Base-by-base conservation (phyloP, 1,140 invertebrate species). In the Muscidifurax raptorellus region DNA sequence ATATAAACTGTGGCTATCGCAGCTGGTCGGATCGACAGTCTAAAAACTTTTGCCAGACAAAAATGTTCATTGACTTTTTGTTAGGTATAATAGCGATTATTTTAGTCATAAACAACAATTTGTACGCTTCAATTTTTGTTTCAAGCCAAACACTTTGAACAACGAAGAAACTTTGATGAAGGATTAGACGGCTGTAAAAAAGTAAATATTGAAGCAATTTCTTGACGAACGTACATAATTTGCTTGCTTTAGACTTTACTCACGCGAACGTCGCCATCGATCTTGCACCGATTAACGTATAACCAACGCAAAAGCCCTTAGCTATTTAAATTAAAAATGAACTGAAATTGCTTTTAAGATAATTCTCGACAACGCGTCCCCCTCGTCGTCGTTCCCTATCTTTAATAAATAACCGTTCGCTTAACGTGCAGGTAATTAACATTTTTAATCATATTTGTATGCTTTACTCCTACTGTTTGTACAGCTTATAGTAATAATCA, bases 321-420 rank as follows among this genome's bases (percentile, higher is more conserved):
- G 52, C 15, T 75, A 52, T 83, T 83, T 69, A 83, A 83, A 76
- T 83, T 76, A 83, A 83, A 83, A 77, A 77, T 67, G 59, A 76
- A 40, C 52, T 76, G 36, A 83, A 83, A 83, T 83, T 83, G 25
- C 81, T 83, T 83, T 77, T 77, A 44, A 82, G 80, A 82, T 82
- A 82, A 75, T 82, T 80, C 44, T 80, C 44, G 72, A 27, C 74
- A n/a, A 47, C 59, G 59, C 18, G 25, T 27, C 22, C 52, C 22
- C 52, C n/a, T n/a, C n/a, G n/a, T 59, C 52, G 22, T 59, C 52
- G 52, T 18, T 40, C 22, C 22, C 18, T 64, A 75, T 64, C 52
- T 82, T 75, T 64, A 75, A 83, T 66, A 40, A n/a, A 77, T 67
- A 83, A 83, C 52, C 44, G 64, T 77, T 82, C 59, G 10, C 32